Evolutionary conservation across 1,140 invertebrate species (phyloP).

Genomic region (Trichonephila inaurata): DNA sequence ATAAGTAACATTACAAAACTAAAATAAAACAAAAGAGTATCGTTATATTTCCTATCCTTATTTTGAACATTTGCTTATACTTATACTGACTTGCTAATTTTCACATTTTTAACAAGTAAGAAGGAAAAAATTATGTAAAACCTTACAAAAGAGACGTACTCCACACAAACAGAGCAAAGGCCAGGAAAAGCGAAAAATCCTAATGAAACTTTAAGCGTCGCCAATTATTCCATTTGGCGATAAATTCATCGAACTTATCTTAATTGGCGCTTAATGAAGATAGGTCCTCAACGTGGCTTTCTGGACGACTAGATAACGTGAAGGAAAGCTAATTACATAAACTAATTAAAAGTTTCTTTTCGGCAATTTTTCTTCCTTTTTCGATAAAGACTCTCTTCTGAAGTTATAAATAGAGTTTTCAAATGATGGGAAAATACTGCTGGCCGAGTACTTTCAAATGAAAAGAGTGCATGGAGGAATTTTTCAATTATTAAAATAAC

Average conservation of each 20-base stretch:
- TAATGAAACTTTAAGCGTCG: slow-evolving; percentile 45
- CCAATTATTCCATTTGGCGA: slow-evolving; percentile 55
- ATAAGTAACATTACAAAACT: too few species aligned
- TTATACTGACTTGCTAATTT: too few species aligned
- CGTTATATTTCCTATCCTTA: too few species aligned
- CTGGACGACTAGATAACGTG: neutral
- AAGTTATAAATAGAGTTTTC: slow-evolving; percentile 16
- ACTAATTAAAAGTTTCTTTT: slow-evolving; percentile 67
- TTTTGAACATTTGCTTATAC: too few species aligned
- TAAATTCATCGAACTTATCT: slow-evolving; percentile 59
- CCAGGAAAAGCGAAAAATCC: neutral
- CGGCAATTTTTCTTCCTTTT: neutral
- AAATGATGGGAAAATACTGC: neutral
- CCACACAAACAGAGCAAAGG: neutral
- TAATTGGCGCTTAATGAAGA: slow-evolving; percentile 57
- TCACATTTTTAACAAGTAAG: too few species aligned
- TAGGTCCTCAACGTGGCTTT: neutral
- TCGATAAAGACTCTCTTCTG: neutral
- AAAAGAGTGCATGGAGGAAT: neutral
- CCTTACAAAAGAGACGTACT: too few species aligned
- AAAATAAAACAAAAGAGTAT: too few species aligned
- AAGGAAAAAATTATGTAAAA: too few species aligned
- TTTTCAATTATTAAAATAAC: slow-evolving; percentile 39
- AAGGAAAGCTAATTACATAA: slow-evolving; percentile 50
- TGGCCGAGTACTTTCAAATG: neutral